Evolutionary conservation across 2,113 vertebrate species (phyloP), one percentile per base, ranked within the genome.

Genomic region (Columba livia): DNA sequence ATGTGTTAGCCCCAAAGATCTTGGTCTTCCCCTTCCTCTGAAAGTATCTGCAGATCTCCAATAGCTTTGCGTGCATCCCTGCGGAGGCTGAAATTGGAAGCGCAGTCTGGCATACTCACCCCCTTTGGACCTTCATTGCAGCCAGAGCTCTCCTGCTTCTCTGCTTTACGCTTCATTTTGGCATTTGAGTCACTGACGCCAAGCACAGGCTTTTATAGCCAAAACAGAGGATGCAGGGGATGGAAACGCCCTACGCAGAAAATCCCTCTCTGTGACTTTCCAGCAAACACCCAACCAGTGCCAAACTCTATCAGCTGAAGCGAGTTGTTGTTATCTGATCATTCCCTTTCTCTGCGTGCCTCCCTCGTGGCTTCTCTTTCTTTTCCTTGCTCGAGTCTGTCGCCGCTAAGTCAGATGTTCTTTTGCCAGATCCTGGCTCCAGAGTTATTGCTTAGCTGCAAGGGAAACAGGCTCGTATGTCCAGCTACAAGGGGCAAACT

Each of bases 41-140:
- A 24, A n/a, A 29, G 40, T 0, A 6, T 36, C 18, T 23, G 13
- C 26, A 16, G 82, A 17, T 5, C 44, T 31, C 44, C 8, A 1
- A 4, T 0, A n/a, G 69, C 28, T 21, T 0, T 4, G 11, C 18
- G 50, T 15, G 34, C 3, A 0, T 3, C n/a, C 6, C 62, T 4
- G 15, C 0, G 12, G 53, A 64, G 5, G 10, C 61, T 44, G 32
- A 7, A 5, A n/a, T 1, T 15, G 57, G 26, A 19, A 38, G 50
- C 0, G 56, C 0, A 5, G 16, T 3, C n/a, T 1, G 3, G 6
- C 1, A 2, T 2, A 97, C 97, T 97, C 47, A 98, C 97, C 96
- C 96, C 96, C 72, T 86, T 95, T 3, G 78, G 36, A 12, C 24
- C 72, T 2, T 18, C 61, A 1, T 2, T 1, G 42, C 2, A 1